Evolutionary conservation across 1,140 invertebrate genomes (phyloP).

Genomic region (Andrena cerasifolii): DNA sequence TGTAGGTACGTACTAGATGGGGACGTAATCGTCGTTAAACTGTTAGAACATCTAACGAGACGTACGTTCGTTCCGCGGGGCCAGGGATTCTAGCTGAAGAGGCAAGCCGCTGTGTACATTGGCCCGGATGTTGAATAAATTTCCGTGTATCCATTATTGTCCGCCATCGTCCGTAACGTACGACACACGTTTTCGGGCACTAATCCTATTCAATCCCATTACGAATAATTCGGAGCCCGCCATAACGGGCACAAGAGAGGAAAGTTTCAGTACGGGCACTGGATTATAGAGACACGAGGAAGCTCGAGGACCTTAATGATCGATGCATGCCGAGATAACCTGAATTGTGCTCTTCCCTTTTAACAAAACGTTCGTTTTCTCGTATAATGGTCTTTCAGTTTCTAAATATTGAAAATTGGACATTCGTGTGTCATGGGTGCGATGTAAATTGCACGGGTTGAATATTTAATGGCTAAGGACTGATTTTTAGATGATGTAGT

Average conservation of each 20-base stretch:
- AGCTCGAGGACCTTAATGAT: neutral
- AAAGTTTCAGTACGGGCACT: conserved; percentile 11
- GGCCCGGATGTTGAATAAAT: conserved; percentile 65
- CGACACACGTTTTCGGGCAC: conserved; percentile 58
- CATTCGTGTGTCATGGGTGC: no score
- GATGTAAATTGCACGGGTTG: no score
- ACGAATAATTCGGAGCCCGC: conserved; percentile 66
- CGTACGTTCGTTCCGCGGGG: conserved; percentile 57
- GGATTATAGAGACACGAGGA: conserved; percentile 13
- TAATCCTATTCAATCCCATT: conserved; percentile 75
- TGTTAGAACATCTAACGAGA: conserved; percentile 72
- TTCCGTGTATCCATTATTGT: conserved; percentile 51
- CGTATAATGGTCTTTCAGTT: neutral
- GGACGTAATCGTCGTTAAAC: conserved; percentile 74
- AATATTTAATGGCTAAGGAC: no score
- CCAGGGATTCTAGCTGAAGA: conserved; percentile 53
- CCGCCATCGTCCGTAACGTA: conserved; percentile 44
- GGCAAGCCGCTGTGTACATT: conserved; percentile 5
- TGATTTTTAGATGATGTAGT: no score
- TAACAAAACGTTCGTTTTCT: neutral
- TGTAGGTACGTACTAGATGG: conserved; percentile 10
- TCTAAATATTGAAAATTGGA: no score
- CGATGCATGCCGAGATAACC: no score
- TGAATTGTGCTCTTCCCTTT: no score
- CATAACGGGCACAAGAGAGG: conserved; percentile 50